Evolutionary conservation across 2,113 vertebrate species (phyloP).

Genomic region (Cyphomyrus discorhynchus): DNA sequence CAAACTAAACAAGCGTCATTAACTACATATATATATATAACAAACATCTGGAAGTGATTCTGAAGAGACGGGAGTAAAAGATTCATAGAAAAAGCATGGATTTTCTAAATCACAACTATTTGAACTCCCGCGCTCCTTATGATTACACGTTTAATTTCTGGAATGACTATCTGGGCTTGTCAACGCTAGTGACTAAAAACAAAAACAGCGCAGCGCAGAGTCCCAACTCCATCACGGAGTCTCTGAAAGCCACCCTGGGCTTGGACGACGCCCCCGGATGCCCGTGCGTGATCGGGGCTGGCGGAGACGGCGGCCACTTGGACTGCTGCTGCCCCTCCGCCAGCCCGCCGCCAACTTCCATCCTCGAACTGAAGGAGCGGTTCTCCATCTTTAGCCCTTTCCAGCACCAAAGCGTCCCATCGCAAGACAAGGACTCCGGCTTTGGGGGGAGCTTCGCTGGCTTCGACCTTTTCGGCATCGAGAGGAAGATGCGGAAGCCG

Average conservation of each 20-base stretch:
- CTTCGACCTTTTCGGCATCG: conserved; percentile 63
- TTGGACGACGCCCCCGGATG: conserved; percentile 60
- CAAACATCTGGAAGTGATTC: conserved; percentile 30
- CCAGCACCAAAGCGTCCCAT: conserved; percentile 50
- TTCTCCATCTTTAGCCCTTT: conserved; percentile 67
- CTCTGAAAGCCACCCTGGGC: conserved; percentile 68
- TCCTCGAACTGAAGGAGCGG: conserved; percentile 65
- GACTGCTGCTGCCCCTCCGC: conserved; percentile 60
- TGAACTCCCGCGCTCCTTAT: conserved; percentile 62
- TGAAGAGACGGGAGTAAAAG: conserved; percentile 31
- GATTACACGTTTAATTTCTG: conserved; percentile 75
- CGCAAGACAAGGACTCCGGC: conserved; percentile 54
- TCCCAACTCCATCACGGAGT: conserved; percentile 69
- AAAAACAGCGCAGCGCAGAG: conserved; percentile 56
- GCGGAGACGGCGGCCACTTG: conserved; percentile 52
- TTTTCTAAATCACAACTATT: conserved; percentile 71
- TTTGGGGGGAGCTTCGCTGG: conserved; percentile 56
- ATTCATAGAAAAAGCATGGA: conserved; percentile 50
- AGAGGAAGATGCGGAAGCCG: conserved; percentile 61
- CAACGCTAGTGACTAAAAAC: conserved; percentile 63
- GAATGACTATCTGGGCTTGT: conserved; percentile 74
- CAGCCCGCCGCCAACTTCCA: conserved; percentile 60
- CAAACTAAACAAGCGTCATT: conserved; percentile 10
- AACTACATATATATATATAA: not conserved
- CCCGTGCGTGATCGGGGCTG: conserved; percentile 52